Conservation (phyloP, 2,888 invertebrate species). For the Subacronicta megacephala region DNA sequence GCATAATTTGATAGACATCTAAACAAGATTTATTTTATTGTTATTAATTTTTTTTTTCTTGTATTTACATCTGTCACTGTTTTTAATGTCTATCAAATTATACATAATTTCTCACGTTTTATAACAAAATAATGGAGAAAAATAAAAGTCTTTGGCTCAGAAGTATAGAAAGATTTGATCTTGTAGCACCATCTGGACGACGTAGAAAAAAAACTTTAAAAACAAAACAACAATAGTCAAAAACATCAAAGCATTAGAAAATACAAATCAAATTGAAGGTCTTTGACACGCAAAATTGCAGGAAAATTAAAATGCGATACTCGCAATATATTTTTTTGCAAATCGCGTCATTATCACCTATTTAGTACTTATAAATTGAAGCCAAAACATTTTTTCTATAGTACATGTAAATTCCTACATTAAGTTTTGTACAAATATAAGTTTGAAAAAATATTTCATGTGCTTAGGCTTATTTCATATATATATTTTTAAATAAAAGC, state of each 20-base stretch:
- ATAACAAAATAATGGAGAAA: slow-evolving; percentile 53
- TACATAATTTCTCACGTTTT: slow-evolving; percentile 24
- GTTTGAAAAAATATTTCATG: slow-evolving; percentile 44
- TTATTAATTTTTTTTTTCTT: slow-evolving; percentile 4
- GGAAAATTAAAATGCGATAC: slow-evolving; percentile 10
- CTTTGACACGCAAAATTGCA: slow-evolving; percentile 7
- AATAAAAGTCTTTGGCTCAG: slow-evolving; percentile 84
- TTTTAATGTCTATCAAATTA: slow-evolving; percentile 17
- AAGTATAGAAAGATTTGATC: slow-evolving; percentile 79
- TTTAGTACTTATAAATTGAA: slow-evolving; percentile 49
- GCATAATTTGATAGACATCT: slow-evolving; percentile 11
- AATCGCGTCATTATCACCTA: slow-evolving; percentile 29
- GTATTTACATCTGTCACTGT: no score
- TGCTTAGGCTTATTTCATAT: slow-evolving; percentile 38
- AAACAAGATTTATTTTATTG: neutral
- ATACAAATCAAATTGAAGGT: slow-evolving; percentile 29
- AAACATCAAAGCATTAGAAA: slow-evolving; percentile 43
- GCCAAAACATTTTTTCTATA: slow-evolving; percentile 38
- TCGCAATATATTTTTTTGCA: slow-evolving; percentile 11
- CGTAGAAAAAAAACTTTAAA: slow-evolving; percentile 61
- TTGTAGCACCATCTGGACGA: slow-evolving; percentile 85
- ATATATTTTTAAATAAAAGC: slow-evolving; percentile 61
- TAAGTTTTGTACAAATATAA: slow-evolving; percentile 42
- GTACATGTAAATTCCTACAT: slow-evolving; percentile 30
- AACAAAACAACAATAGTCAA: slow-evolving; percentile 51